phyloP scores from a whole-genome alignment of 2,797 vertebrate species.

The Smutsia gigantea region DNA sequence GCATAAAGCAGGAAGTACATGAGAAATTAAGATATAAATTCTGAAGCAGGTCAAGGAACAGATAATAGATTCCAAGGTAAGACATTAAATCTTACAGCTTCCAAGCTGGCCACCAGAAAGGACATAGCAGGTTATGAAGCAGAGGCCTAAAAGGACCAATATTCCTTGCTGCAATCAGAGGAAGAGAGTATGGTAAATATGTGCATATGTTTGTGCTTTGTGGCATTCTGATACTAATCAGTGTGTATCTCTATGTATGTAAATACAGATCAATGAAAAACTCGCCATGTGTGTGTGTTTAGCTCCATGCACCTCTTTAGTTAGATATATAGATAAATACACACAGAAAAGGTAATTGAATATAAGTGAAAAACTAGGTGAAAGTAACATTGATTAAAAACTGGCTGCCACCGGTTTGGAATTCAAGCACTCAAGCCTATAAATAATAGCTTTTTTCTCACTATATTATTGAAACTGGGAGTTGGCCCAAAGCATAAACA shows the following conservation, averaged over 20 bases:
- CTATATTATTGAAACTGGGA: constrained; percentile 56
- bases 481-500: constrained; percentile 56
- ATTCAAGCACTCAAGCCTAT: neutral
- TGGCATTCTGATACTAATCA: constrained; percentile 68
- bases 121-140: neutral
- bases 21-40: constrained; percentile 11
- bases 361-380: constrained; percentile 41
- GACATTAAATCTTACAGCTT: constrained; percentile 15
- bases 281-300: constrained; percentile 40
- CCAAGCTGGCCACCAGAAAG: neutral
- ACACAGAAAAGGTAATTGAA: constrained; percentile 60
- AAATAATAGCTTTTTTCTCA: constrained; percentile 61
- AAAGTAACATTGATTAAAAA: constrained; percentile 22
- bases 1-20: neutral
- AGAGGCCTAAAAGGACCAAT: constrained; percentile 3
- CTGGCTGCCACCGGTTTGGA: neutral
- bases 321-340: constrained; percentile 61
- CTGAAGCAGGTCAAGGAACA: neutral
- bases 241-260: constrained; percentile 40
- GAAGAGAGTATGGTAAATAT: neutral
- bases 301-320: constrained; percentile 25
- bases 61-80: constrained; percentile 53
- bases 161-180: constrained; percentile 32
- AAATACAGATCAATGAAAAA: constrained; percentile 71
- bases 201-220: constrained; percentile 51